Evolutionary conservation across 2,888 invertebrate genomes (phyloP).

Genomic region (Pseudococcus jackbeardsleyi): DNA sequence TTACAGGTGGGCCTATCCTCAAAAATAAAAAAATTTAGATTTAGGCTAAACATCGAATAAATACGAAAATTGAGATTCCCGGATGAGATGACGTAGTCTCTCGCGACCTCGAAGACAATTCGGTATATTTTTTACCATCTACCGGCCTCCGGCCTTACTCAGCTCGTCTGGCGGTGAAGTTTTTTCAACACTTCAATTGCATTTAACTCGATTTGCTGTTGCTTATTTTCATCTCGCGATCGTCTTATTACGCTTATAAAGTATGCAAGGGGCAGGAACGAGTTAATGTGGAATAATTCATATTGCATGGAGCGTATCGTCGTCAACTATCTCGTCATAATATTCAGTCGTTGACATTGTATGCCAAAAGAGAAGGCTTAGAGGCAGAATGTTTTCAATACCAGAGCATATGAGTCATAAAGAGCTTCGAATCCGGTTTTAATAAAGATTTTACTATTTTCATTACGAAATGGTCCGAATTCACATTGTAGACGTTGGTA

Average conservation of each 20-base stretch:
- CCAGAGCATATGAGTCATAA: constrained; percentile 23
- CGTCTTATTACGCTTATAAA: constrained; percentile 4
- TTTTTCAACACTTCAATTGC: constrained; percentile 39
- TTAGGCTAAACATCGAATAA: not conserved
- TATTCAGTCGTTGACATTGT: not conserved
- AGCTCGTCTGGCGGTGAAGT: not conserved
- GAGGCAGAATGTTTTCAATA: not conserved
- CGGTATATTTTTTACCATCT: not conserved
- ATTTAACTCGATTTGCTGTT: constrained; percentile 22
- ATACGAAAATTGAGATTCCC: constrained; percentile 1
- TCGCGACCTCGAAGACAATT: constrained; percentile 43
- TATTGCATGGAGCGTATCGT: constrained; percentile 7
- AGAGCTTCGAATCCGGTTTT: constrained; percentile 21
- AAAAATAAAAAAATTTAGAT: not conserved
- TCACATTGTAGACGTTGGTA: not conserved
- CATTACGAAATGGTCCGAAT: not conserved
- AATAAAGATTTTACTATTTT: constrained; percentile 5
- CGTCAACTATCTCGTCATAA: not conserved
- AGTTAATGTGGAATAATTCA: constrained; percentile 1
- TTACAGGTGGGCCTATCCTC: not conserved
- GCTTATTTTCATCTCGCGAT: constrained; percentile 28
- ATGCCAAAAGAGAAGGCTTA: not conserved
- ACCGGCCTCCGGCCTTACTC: not conserved
- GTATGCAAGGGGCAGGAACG: not conserved
- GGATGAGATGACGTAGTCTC: constrained; percentile 23